Base-by-base conservation (phyloP, 2,113 vertebrate species). In the Rhea pennata region DNA sequence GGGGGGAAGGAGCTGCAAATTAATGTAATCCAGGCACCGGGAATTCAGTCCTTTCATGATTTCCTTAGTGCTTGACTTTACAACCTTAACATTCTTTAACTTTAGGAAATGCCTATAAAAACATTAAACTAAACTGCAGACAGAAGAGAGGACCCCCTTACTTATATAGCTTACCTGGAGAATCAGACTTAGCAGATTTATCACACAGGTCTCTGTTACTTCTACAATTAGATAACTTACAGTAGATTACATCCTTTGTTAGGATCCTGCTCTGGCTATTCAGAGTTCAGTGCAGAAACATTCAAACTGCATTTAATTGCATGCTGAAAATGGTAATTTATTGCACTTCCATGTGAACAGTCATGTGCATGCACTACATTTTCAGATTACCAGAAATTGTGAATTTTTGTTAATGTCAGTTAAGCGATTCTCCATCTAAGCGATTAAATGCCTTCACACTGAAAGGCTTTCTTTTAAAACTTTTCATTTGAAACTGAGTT, bases 251-350 rank as follows among this genome's bases (percentile, higher is more conserved):
- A 85, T 79, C 91, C 69, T 74, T 82, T 39, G 40, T 5, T 24
- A 66, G 81, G 84, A 84, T 85, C 94, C 79, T 93, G 84, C 88
- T 89, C 72, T 58, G 66, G 75, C 75, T 70, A 22, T 10, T 51
- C 66, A 64, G 53, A 69, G 53, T 56, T 82, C 53, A 46, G 66
- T 4, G 26, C 10, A 50, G 90, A 81, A 91, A 71, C 10, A 9
- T 71, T 81, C 74, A 67, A 87, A 78, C 7, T 71, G 86, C 56
- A 83, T 90, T 94, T 90, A 86, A 75, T 48, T 92, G 72, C 64
- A 46, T 39, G 56, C 83, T 83, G 85, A 83, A 96, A 94, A 80
- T 33, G 79, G 86, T 90, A 85, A 85, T 96, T 80, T 96, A 90
- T 71, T 16, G 6, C 78, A 67, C 27, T 85, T 29, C 87, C 50